A percentile compares a stretch with the other conserved stretches of the same genome.
Conservation (phyloP, 2,888 invertebrate species). For the Periphyllus acericola region DNA sequence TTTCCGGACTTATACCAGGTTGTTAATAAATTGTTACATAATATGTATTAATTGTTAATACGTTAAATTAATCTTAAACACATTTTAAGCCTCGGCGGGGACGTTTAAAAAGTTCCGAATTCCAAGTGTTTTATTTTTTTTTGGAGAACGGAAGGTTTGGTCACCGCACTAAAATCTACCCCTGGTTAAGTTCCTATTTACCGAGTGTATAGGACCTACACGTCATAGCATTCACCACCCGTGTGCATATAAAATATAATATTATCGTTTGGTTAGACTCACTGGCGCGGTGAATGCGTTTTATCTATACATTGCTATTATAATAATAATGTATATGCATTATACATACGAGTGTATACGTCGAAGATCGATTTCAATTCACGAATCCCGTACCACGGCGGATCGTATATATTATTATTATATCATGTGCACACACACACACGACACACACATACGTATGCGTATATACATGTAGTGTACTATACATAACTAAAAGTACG, state of each 20-base stretch:
- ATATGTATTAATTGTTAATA: too few species aligned
- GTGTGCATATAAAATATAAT: not conserved
- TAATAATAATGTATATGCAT: not conserved
- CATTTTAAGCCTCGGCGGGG: too few species aligned
- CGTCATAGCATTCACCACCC: not conserved
- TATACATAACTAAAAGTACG: not conserved
- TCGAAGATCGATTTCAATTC: not conserved
- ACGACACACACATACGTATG: not conserved
- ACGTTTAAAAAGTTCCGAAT: too few species aligned
- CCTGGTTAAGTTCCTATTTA: too few species aligned
- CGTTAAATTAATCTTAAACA: too few species aligned
- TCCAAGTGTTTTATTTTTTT: too few species aligned
- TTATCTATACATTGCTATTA: not conserved
- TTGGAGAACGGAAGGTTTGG: too few species aligned
- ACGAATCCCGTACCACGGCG: not conserved
- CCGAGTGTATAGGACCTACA: too few species aligned
- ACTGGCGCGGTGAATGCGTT: not conserved
- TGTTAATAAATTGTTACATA: too few species aligned
- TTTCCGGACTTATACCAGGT: too few species aligned
- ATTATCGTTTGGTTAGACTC: not conserved
- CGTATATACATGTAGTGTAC: not conserved
- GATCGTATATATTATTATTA: not conserved
- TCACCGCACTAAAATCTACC: too few species aligned
- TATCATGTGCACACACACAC: not conserved
- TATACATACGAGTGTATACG: not conserved